Percentiles rank a stretch among this genome's conserved stretches.
Evolutionary conservation across 2,888 invertebrate genomes (phyloP).

Genomic region (Therioaphis trifolii): DNA sequence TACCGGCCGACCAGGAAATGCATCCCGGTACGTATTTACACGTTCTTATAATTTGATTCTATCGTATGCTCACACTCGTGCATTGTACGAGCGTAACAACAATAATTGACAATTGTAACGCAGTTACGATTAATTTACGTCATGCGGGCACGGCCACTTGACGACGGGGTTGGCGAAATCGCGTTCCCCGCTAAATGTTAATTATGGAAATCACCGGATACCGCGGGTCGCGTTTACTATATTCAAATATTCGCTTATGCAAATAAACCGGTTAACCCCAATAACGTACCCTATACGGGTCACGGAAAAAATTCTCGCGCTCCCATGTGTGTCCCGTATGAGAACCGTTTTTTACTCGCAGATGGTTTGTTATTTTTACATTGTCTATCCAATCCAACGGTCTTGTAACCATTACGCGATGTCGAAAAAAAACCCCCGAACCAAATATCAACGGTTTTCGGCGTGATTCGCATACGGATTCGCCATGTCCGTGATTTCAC

Average conservation of each 20-base stretch:
- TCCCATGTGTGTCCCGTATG: constrained; percentile 62
- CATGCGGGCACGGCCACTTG: constrained; percentile 21
- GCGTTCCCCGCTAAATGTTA: constrained; percentile 28
- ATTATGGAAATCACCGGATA: constrained; percentile 46
- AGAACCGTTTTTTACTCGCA: constrained; percentile 56
- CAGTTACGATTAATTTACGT: constrained; percentile 28
- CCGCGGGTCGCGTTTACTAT: constrained; percentile 24
- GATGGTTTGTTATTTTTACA: constrained; percentile 29
- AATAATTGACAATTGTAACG: background rate
- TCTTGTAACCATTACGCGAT: background rate
- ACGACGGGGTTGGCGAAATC: constrained; percentile 41
- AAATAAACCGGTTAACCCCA: constrained; percentile 62
- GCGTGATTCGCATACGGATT: too few species aligned
- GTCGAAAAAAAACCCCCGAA: background rate
- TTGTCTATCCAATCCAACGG: constrained; percentile 12
- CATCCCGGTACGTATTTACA: constrained; percentile 50
- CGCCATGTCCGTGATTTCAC: too few species aligned
- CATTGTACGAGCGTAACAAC: too few species aligned
- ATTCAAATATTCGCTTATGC: constrained; percentile 58
- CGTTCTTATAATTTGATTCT: background rate
- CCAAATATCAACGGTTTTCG: background rate
- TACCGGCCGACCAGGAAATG: constrained; percentile 55
- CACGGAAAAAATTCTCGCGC: constrained; percentile 40
- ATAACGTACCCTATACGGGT: constrained; percentile 51
- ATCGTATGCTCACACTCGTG: constrained; percentile 5